Base-by-base conservation (phyloP, 2,888 invertebrate genomes). In the Sarcophaga variegata region DNA sequence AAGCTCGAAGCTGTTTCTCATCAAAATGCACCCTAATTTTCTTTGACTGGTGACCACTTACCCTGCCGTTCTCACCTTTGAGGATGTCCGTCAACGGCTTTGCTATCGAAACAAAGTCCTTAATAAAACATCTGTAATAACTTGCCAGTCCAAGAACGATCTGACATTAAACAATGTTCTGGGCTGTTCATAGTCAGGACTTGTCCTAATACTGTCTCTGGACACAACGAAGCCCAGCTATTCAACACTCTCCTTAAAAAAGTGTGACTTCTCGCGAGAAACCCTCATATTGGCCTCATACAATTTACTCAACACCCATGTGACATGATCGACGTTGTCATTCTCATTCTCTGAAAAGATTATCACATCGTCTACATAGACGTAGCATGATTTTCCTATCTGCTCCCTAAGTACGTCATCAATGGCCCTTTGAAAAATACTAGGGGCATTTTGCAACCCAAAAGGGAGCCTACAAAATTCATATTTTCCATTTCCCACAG, bases 11-110 rank as follows among this genome's bases (percentile, higher is more conserved):
- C 49, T 81, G 75, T 47, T 83, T 76, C 49, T 81, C 78, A 59
- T 88, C 79, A 45, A 88, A 75, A 10, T 81, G 54, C 5, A 86
- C 70, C 59, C 76, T 63, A 22, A 64, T 22, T 8, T 63, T 84
- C 47, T 85, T 89, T 27, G 83, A 88, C 54, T 78, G 74, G 12
- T 70, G 37, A 11, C 88, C 79, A 45, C 83, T 79, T 11, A 89
- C 74, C 59, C 77, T 87, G 25, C 88, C 88, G 63, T 89, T 89
- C 74, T 88, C 88, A 1, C 88, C 87, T 27, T 27, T 88, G 20
- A 88, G 76, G 47, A 88, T 86, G 37, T 88, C 87, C 14, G 85
- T 88, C 8, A 89, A 49, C 2, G 88, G 86, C 69, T 80, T 88
- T 54, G 89, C 88, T 79, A 88, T 89, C 4, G 60, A 75, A 3